Base-by-base conservation (phyloP, 2,888 invertebrate genomes). In the Lomographa bimaculata region DNA sequence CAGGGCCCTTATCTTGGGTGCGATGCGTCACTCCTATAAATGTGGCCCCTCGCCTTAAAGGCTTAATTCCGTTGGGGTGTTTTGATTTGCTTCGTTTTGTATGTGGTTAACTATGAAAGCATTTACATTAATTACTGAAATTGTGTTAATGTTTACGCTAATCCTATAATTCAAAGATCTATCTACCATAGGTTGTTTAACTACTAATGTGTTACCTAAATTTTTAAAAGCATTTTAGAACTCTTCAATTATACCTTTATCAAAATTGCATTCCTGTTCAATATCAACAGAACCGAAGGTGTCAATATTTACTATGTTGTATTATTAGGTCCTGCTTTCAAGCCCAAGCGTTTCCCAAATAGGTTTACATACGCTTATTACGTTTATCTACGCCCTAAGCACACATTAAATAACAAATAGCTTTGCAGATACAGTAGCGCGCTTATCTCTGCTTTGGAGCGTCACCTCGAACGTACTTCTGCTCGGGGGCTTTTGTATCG, bases 371-470 rank as follows among this genome's bases (percentile, higher is more conserved):
- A 32, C 7, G 25, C 26, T 29, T 20, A 44, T 30, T 19, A 33
- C 16, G 12, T n/a, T 34, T 44, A 33, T 37, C 33, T 19, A 29
- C 9, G 7, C 34, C 28, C 37, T 37, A 43, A 47, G 40, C 45
- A 46, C 47, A 74, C 71, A 70, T 64, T 68, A 66, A 67, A 68
- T 73, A 69, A 77, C 76, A 75, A 78, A 79, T 78, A 71, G 70
- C 63, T 47, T 36, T 50, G 50, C 47, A 64, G 67, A 60, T 67
- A 68, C 46, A 47, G 44, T 19, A 51, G 47, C 49, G 46, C 52
- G 51, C 58, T 66, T 69, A 68, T 68, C 67, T 63, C 45, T 40
- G 43, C 54, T 50, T 61, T 57, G 55, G 52, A 50, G 46, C 50
- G 54, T 50, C 46, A 45, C 45, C 49, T 50, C 48, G 35, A 6